phyloP scores from a whole-genome alignment of 1,140 invertebrate species.

The Drosophila melanogaster region Release_6_plus_ISO1_MT NT_037436.4:1759501-1760000 shows the following conservation, averaged over 20 bases:
- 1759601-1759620: conserved; percentile 90
- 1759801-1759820: conserved; percentile 95
- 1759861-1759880: conserved; percentile 90
- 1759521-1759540: conserved; percentile 92
- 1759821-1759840: conserved; percentile 92
- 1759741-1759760: conserved; percentile 91
- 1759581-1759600: conserved; percentile 85
- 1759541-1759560: conserved; percentile 93
- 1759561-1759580: conserved; percentile 91
- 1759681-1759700: conserved; percentile 97
- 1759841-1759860: conserved; percentile 89
- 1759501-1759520: conserved; percentile 88
- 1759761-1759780: conserved; percentile 93
- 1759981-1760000: conserved; percentile 97
- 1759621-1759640: conserved; percentile 94
- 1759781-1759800: conserved; percentile 94
- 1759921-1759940: conserved; percentile 88
- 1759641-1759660: conserved; percentile 94
- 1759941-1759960: conserved; percentile 91
- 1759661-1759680: conserved; percentile 96
- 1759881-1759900: conserved; percentile 95
- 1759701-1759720: conserved; percentile 97
- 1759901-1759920: conserved; percentile 93
- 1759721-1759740: conserved; percentile 87
- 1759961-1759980: conserved; percentile 96